Evolutionary conservation across 2,797 vertebrate genomes (phyloP).

Genomic region (Trichosurus vulpecula): DNA sequence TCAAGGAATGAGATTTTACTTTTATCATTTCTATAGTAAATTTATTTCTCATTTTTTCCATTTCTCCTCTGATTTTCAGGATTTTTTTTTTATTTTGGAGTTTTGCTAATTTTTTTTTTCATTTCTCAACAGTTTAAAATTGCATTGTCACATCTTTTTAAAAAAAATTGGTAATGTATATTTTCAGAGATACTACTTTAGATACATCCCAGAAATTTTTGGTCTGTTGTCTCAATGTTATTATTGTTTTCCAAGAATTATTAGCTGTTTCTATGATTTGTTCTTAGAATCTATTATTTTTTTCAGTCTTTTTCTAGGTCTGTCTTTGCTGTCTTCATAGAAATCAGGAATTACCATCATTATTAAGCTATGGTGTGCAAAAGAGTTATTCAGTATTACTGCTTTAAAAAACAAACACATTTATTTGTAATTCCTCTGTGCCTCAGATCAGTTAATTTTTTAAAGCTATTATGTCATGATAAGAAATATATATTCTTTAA

Average conservation of each 20-base stretch:
- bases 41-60: no score
- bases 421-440: no score
- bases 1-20: neutral
- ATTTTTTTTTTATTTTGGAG: neutral
- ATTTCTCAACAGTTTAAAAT: neutral
- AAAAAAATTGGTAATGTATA: neutral
- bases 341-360: neutral
- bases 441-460: no score
- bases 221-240: neutral
- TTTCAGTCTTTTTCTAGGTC: neutral
- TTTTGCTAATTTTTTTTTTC: neutral
- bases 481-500: neutral
- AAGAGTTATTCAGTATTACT: neutral
- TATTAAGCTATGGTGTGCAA: neutral
- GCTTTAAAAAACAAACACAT: neutral
- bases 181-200: neutral
- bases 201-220: neutral
- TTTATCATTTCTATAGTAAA: no score
- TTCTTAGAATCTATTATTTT: neutral
- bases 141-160: neutral
- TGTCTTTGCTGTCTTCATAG: neutral
- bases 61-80: no score
- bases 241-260: neutral
- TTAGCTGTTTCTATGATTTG: neutral
- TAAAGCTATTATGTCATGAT: neutral